Base-by-base conservation (phyloP, 2,888 invertebrate genomes). In the Campoplex capitator region DNA sequence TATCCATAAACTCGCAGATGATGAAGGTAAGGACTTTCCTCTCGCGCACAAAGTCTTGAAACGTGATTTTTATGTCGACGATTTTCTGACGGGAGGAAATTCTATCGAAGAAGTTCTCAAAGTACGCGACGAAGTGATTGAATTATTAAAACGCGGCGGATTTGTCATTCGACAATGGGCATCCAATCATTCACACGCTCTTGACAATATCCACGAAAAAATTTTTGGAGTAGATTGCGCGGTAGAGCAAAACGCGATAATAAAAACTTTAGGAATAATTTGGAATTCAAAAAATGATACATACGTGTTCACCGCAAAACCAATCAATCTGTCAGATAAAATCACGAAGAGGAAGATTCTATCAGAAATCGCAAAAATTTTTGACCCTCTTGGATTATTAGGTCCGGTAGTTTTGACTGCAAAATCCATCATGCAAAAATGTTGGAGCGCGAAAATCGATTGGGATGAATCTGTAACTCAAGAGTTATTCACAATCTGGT, bases 1-100 rank as follows among this genome's bases (percentile, higher is more conserved):
- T 16, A 67, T 91, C 9, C 84, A 89, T 45, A 88, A 91, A 62
- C 70, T 91, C 11, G 90, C 90, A 4, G 38, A 77, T 6, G 89
- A 89, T 45, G 88, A 89, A 42, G 45, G 68, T 23, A 18, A 38
- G 4, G 73, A 54, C 0, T 90, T 84, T 75, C 89, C 91, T 1
- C 32, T 76, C 1, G 89, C 90, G 16, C 76, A 87, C 16, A 28
- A 83, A 35, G 58, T 85, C 11, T n/a, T 90, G 18, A 32, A 23
- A 3, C 71, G 83, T 0, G 89, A 91, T 54, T 87, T 91, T 16
- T 92, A 92, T 58, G 90, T 92, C 3, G 92, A 93, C 74, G 91
- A 92, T 84, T 68, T 91, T 0, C 32, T 91, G 8, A 75, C 90
- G 0, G 90, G 90, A 28, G 89, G 88, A 0, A 18, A 81, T 38